phyloP scores from a whole-genome alignment of 2,888 invertebrate genomes.

The Cynaeus angustus region DNA sequence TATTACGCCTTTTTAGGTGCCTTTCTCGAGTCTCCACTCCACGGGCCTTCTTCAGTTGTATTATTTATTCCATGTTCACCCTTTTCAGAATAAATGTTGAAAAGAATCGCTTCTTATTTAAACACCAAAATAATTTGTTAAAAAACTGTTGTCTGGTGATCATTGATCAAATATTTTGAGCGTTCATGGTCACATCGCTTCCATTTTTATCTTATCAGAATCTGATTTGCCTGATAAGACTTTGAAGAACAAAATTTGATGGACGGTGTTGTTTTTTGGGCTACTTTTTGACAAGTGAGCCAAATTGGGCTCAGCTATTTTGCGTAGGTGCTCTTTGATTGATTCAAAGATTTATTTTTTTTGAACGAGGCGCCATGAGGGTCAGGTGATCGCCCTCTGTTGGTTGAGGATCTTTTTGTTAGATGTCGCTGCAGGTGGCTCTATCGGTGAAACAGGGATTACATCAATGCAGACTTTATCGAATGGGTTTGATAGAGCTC shows the following conservation, averaged over 20 bases:
- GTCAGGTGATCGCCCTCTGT: conserved; percentile 25
- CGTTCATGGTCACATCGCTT: no score
- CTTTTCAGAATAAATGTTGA: conserved; percentile 68
- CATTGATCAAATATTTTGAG: no score
- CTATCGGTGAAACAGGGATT: conserved; percentile 27
- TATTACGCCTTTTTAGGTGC: conserved; percentile 65
- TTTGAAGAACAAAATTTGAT: no score
- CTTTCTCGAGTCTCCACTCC: conserved; percentile 58
- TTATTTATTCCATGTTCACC: conserved; percentile 61
- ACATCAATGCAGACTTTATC: conserved; percentile 57
- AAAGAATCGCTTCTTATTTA: conserved; percentile 54
- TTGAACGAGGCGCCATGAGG: background rate
- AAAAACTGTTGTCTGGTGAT: background rate
- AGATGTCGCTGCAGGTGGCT: conserved; percentile 25
- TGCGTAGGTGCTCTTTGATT: no score
- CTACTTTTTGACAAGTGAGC: no score
- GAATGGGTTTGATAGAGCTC: conserved; percentile 55
- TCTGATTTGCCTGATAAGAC: no score
- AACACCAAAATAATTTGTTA: background rate
- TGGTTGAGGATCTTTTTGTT: no score
- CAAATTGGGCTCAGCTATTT: no score
- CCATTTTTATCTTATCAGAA: no score
- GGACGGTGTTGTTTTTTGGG: no score
- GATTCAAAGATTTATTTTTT: no score
- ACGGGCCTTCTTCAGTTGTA: conserved; percentile 57